Percentiles rank a stretch among this genome's conserved stretches.
These are phyloP conservation scores for Trachelipus rathkii DNA, from an alignment of 1,140 invertebrate species.

Conservation along the genomic window DNA sequence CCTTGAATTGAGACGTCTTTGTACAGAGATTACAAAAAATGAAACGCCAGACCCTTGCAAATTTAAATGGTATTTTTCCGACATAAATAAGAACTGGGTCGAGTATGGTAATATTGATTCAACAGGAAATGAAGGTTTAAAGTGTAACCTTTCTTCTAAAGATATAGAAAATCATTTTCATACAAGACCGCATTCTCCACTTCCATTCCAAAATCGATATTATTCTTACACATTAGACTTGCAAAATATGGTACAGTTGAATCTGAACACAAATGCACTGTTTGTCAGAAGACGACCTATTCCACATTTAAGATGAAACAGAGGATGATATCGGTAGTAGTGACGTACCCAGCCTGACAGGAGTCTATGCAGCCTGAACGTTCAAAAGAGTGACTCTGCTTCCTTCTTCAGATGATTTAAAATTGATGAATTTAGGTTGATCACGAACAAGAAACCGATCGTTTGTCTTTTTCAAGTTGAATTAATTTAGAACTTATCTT, in stretches of 20 bases:
- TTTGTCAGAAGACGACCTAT: background rate
- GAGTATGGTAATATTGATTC: conserved; percentile 17
- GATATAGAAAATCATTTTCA: conserved; percentile 19
- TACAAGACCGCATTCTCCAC: background rate
- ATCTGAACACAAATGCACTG: conserved; percentile 1
- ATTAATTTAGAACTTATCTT: conserved; percentile 24
- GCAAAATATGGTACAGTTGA: conserved; percentile 13
- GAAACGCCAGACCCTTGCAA: background rate
- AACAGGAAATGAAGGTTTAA: background rate
- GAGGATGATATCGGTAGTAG: background rate
- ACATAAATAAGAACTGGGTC: conserved; percentile 16
- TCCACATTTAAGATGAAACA: too few species aligned
- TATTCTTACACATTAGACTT: conserved; percentile 10
- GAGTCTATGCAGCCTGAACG: conserved; percentile 16
- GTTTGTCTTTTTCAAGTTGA: background rate
- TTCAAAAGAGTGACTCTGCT: conserved; percentile 2
- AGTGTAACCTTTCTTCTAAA: background rate
- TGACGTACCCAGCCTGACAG: background rate
- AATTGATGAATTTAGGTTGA: background rate
- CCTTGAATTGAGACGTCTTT: too few species aligned
- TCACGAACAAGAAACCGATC: background rate
- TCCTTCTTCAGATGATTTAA: background rate
- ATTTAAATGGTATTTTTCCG: conserved; percentile 24
- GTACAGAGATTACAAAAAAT: too few species aligned
- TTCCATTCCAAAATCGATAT: conserved; percentile 1